Evolutionary conservation across 2,797 vertebrate genomes (phyloP).

Genomic region (Acanthurus lineatus): DNA sequence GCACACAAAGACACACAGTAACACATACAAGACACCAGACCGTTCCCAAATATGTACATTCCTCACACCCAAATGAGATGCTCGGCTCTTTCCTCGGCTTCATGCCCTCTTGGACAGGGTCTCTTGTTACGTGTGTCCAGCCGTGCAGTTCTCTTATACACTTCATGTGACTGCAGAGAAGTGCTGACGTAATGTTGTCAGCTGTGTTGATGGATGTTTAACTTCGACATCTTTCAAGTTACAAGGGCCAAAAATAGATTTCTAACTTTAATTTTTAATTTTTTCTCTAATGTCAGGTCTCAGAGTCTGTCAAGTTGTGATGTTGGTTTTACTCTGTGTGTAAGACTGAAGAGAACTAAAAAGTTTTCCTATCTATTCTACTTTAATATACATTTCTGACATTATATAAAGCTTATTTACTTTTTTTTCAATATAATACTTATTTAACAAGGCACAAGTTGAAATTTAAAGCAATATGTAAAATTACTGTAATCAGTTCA

Average conservation of each 20-base stretch:
- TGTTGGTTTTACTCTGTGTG: no score
- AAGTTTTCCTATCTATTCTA: no score
- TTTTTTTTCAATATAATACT: no score
- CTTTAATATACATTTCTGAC: no score
- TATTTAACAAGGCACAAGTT: neutral
- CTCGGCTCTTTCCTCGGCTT: conserved; percentile 58
- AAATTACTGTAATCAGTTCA: no score
- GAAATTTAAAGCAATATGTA: neutral
- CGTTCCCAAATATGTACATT: conserved; percentile 77
- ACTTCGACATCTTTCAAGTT: neutral
- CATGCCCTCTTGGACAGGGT: conserved; percentile 58
- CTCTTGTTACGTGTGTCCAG: conserved; percentile 45
- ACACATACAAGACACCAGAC: conserved; percentile 77
- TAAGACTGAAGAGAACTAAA: no score
- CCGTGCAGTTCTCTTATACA: conserved; percentile 30
- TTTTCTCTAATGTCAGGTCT: neutral
- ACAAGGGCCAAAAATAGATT: neutral
- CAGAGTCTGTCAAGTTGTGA: no score
- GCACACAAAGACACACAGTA: conserved; percentile 64
- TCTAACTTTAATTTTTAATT: neutral
- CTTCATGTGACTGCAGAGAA: conserved; percentile 47
- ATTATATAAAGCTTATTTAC: no score
- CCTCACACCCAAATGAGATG: conserved; percentile 77
- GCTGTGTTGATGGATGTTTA: conserved; percentile 10
- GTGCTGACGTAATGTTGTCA: conserved; percentile 62